phyloP scores from a whole-genome alignment of 2,113 vertebrate genomes.

The Anser brachyrhynchus region DNA sequence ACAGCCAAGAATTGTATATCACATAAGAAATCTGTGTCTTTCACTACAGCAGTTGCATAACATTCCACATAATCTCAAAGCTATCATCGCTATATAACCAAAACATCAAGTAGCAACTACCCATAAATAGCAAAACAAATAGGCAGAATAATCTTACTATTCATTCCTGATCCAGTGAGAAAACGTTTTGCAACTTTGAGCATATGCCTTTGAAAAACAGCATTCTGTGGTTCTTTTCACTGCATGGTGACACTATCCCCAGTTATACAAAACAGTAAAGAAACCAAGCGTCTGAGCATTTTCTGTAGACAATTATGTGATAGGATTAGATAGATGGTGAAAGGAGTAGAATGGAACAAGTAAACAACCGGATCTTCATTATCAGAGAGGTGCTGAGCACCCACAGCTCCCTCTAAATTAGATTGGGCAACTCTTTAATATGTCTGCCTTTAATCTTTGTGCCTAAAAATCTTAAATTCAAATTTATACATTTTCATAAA shows the following conservation, averaged over 20 bases:
- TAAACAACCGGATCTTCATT: constrained; percentile 48
- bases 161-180: constrained; percentile 30
- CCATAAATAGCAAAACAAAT: neutral
- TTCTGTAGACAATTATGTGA: constrained; percentile 52
- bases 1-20: rapidly evolving
- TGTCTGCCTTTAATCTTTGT: neutral
- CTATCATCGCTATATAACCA: neutral
- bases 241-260: constrained; percentile 58
- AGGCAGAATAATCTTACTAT: constrained; percentile 54
- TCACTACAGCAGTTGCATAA: neutral
- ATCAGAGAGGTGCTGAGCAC: constrained; percentile 1
- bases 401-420: neutral
- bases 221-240: constrained; percentile 54
- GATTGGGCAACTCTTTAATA: neutral
- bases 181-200: constrained; percentile 16
- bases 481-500: constrained; percentile 16
- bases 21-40: neutral
- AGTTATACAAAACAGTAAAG: constrained; percentile 49
- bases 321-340: constrained; percentile 51
- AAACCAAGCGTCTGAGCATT: constrained; percentile 4
- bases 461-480: constrained; percentile 14
- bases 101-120: neutral
- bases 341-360: constrained; percentile 42
- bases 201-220: constrained; percentile 23
- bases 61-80: neutral